Evolutionary conservation across 2,113 vertebrate genomes (phyloP).

Genomic region (Haemorhous mexicanus): DNA sequence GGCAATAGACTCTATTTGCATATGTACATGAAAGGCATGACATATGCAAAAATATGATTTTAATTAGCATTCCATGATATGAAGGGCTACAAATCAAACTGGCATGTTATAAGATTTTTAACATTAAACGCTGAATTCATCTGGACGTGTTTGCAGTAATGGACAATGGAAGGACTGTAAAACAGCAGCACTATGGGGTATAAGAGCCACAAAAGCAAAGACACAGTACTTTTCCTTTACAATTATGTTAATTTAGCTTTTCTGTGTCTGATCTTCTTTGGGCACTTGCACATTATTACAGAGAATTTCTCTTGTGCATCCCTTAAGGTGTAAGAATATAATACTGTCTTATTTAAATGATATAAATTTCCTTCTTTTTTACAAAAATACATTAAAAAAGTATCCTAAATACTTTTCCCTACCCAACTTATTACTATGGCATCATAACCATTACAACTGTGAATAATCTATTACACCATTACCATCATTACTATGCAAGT

Average conservation of each 20-base stretch:
- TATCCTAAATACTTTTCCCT: constrained; percentile 65
- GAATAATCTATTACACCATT: constrained; percentile 9
- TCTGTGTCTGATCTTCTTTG: constrained; percentile 24
- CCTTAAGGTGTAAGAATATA: constrained; percentile 63
- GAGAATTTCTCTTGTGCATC: constrained; percentile 62
- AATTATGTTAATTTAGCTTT: constrained; percentile 32
- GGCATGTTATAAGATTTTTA: constrained; percentile 92
- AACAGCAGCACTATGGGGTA: constrained; percentile 6
- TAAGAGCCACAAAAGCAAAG: constrained; percentile 33
- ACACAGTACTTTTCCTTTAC: constrained; percentile 9
- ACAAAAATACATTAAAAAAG: constrained; percentile 70
- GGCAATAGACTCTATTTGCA: constrained; percentile 93
- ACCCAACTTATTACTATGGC: background rate
- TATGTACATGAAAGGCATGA: constrained; percentile 94
- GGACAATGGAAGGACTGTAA: constrained; percentile 58
- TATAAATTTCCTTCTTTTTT: constrained; percentile 72
- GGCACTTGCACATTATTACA: constrained; percentile 43
- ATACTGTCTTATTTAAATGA: constrained; percentile 67
- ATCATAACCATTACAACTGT: background rate
- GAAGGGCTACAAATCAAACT: constrained; percentile 94
- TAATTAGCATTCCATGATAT: constrained; percentile 96
- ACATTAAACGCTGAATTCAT: constrained; percentile 84
- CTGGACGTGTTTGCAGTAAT: constrained; percentile 78
- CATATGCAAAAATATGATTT: constrained; percentile 97
- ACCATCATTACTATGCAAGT: constrained; percentile 17